These are phyloP conservation scores for Oryzias celebensis DNA, from an alignment of 2,113 vertebrate species.

Conservation along the genomic window DNA sequence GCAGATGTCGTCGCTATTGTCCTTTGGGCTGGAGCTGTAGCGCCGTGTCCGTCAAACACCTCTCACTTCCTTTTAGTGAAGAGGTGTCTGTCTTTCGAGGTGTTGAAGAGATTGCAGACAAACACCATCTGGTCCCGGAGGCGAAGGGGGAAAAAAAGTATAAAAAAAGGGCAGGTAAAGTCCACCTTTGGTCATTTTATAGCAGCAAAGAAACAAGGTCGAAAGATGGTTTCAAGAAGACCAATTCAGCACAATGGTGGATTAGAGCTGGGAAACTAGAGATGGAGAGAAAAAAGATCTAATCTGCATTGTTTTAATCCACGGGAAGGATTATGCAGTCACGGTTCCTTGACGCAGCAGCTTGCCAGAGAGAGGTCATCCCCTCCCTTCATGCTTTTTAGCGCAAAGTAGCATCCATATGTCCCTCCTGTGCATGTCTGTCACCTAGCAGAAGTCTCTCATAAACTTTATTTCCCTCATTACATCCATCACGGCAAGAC, in stretches of 20 bases:
- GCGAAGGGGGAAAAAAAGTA: slow-evolving; percentile 40
- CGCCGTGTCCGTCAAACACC: slow-evolving; percentile 21
- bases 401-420: slow-evolving; percentile 68
- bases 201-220: slow-evolving; percentile 36
- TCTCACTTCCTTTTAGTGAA: slow-evolving; percentile 11
- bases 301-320: slow-evolving; percentile 69
- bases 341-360: slow-evolving; percentile 61
- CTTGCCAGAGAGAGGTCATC: slow-evolving; percentile 65
- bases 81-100: slow-evolving; percentile 43
- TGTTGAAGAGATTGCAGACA: slow-evolving; percentile 52
- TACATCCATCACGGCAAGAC: not conserved
- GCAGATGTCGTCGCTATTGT: slow-evolving; percentile 62
- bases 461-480: slow-evolving; percentile 20
- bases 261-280: slow-evolving; percentile 19
- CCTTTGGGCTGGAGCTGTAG: slow-evolving; percentile 42
- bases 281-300: slow-evolving; percentile 22
- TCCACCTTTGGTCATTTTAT: slow-evolving; percentile 13
- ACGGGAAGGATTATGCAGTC: slow-evolving; percentile 58
- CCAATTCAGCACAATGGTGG: slow-evolving; percentile 13
- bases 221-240: slow-evolving; percentile 20
- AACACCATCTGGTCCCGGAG: slow-evolving; percentile 58
- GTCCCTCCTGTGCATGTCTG: slow-evolving; percentile 43
- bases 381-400: slow-evolving; percentile 64
- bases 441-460: slow-evolving; percentile 31
- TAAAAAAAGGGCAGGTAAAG: slow-evolving; percentile 55